phyloP scores from a whole-genome alignment of 2,113 vertebrate genomes.

The Montifringilla adamsi region DNA sequence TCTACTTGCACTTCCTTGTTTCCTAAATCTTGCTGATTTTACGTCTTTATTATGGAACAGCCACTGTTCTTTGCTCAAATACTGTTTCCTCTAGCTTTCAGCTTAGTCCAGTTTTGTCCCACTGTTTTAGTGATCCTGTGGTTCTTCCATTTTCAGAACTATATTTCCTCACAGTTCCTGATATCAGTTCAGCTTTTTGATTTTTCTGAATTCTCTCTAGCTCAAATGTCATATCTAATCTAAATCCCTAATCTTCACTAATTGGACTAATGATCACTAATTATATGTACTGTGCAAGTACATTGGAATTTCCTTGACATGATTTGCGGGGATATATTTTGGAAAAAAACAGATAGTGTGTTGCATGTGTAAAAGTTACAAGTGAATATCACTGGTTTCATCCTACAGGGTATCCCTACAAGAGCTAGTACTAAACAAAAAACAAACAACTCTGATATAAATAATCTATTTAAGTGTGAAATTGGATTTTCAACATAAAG shows the following conservation, averaged over 20 bases:
- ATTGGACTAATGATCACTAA: slow-evolving; percentile 6
- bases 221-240: neutral
- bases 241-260: neutral
- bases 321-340: neutral
- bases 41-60: neutral
- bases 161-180: neutral
- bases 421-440: slow-evolving; percentile 32
- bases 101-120: neutral
- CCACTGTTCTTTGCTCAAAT: neutral
- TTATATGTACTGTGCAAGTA: neutral
- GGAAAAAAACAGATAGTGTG: neutral
- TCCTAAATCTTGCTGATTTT: neutral
- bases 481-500: slow-evolving; percentile 64
- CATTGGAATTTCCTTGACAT: neutral
- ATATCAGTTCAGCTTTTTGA: neutral
- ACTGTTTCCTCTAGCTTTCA: neutral
- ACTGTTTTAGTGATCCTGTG: neutral
- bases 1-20: neutral
- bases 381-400: neutral
- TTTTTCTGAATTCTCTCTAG: neutral
- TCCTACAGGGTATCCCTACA: slow-evolving; percentile 11
- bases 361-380: neutral
- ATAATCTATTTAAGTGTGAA: slow-evolving; percentile 68
- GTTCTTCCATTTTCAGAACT: neutral
- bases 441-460: slow-evolving; percentile 43